Evolutionary conservation across 2,113 vertebrate species (phyloP).

Genomic region (Strigops habroptila): DNA sequence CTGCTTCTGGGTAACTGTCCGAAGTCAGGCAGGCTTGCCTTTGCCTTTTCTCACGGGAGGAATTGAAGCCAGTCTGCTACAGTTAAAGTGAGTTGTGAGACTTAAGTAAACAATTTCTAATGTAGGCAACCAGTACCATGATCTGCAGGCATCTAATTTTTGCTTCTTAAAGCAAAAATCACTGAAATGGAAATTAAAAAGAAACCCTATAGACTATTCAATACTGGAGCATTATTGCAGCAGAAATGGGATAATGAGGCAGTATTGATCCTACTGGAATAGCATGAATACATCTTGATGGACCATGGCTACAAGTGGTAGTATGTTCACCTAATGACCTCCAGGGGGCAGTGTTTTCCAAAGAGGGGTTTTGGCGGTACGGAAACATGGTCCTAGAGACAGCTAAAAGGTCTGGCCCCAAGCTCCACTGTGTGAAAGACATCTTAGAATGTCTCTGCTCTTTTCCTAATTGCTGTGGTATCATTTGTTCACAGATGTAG

Average conservation of each 20-base stretch:
- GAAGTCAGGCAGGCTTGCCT: background rate
- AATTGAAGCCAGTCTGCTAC: background rate
- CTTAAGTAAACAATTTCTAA: background rate
- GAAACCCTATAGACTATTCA: background rate
- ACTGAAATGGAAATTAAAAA: background rate
- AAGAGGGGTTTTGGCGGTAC: background rate
- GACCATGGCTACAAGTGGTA: background rate
- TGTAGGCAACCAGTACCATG: background rate
- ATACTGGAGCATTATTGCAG: background rate
- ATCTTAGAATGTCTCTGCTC: background rate
- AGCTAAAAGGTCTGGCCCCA: background rate
- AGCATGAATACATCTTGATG: background rate
- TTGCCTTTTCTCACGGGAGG: background rate
- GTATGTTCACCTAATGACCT: background rate
- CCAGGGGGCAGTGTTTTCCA: background rate
- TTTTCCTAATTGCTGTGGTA: background rate
- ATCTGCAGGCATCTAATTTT: background rate
- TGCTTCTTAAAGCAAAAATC: background rate
- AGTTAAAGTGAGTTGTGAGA: background rate
- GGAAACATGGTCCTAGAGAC: background rate
- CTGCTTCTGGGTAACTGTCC: background rate
- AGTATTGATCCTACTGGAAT: background rate
- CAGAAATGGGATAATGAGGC: background rate
- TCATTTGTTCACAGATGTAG: background rate
- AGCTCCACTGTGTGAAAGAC: background rate